phyloP scores from a whole-genome alignment of 1,140 invertebrate species.

The Lordiphosa mommai region DNA sequence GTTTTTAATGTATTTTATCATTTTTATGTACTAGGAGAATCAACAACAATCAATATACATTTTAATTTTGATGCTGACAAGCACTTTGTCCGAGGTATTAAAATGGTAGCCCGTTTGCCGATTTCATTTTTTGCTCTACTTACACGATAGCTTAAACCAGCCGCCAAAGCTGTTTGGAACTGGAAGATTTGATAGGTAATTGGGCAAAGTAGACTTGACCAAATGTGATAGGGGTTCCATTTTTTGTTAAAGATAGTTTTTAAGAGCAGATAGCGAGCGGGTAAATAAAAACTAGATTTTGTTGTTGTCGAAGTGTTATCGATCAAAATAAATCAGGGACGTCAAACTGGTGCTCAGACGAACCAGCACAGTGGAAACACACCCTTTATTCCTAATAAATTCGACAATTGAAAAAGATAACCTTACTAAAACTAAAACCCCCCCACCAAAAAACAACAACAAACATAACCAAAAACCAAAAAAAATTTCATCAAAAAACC shows the following conservation, averaged over 20 bases:
- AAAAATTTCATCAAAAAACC: too few relatives aligned
- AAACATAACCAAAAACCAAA: too few relatives aligned
- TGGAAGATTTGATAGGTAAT: constrained; percentile 88
- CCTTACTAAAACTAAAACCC: too few relatives aligned
- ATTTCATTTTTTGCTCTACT: constrained; percentile 41
- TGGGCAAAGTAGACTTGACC: constrained; percentile 87
- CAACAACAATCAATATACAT: neutral
- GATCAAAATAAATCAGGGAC: neutral
- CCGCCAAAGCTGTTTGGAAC: constrained; percentile 88
- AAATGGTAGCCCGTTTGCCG: neutral
- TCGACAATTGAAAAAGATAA: too few relatives aligned
- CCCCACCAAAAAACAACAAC: too few relatives aligned
- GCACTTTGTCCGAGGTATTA: too few relatives aligned
- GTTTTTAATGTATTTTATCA: too few relatives aligned
- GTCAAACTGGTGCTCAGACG: neutral
- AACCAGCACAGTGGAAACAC: too few relatives aligned
- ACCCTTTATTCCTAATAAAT: too few relatives aligned
- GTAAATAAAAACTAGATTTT: constrained; percentile 33
- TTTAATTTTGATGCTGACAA: constrained; percentile 9
- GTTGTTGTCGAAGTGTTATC: constrained; percentile 23
- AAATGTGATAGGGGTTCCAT: constrained; percentile 87
- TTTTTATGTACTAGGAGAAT: too few relatives aligned
- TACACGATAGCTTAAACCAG: constrained; percentile 90
- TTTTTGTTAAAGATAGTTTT: constrained; percentile 57
- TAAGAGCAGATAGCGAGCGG: constrained; percentile 5